Conservation (phyloP, 2,113 vertebrate genomes). For the Ochotona curzoniae region DNA sequence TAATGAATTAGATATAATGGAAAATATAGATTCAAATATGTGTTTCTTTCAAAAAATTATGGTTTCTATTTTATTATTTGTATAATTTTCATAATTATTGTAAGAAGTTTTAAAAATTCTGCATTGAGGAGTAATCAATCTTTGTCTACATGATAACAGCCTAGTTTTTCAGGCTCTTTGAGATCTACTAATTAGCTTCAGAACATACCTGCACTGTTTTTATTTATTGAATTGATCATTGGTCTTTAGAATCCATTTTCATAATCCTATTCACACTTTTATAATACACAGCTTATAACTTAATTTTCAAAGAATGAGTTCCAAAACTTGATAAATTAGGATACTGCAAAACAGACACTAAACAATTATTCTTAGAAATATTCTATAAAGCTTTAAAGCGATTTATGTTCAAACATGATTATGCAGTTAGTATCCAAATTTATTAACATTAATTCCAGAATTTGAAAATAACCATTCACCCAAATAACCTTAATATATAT, state of each 20-base stretch:
- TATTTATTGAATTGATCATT: background rate
- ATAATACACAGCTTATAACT: background rate
- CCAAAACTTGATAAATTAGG: background rate
- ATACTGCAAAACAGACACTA: background rate
- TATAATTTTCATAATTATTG: background rate
- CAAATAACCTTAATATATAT: background rate
- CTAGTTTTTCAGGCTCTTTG: background rate
- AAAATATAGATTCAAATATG: background rate
- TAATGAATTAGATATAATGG: too few relatives aligned
- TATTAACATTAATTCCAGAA: slow-evolving; percentile 18
- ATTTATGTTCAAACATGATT: background rate
- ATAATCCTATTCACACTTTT: background rate
- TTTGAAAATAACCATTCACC: background rate
- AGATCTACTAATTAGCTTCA: background rate
- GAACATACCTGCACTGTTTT: background rate
- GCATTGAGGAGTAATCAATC: background rate
- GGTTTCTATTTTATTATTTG: background rate
- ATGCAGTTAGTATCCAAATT: background rate
- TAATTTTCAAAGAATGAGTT: background rate
- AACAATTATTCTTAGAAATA: background rate
- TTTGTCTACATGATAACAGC: background rate
- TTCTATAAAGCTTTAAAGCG: background rate
- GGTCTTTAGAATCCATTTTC: background rate
- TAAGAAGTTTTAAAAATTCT: background rate
- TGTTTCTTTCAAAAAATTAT: background rate